Conservation (phyloP, 92 coral and sea anemone genomes). For the Bergia puertoricense region DNA sequence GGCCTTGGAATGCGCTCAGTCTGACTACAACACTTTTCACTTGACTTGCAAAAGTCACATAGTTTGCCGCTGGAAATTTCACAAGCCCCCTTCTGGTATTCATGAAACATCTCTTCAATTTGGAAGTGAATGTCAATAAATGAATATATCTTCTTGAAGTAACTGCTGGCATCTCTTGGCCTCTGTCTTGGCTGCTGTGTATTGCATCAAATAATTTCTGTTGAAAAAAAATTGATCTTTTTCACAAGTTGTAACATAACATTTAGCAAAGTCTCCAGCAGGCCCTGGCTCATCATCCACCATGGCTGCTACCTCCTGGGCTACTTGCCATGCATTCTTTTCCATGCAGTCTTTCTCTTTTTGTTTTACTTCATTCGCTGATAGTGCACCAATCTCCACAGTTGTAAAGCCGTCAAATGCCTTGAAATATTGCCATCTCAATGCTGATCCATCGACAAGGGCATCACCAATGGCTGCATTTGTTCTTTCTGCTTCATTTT, state of each 20-base stretch:
- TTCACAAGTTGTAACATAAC: conserved; percentile 44
- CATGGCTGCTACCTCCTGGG: not conserved
- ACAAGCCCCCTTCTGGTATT: not conserved
- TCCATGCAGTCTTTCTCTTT: not conserved
- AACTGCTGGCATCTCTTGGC: conserved; percentile 27
- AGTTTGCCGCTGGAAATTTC: not conserved
- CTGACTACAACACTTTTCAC: conserved; percentile 26
- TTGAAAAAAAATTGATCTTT: not conserved
- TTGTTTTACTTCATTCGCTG: conserved; percentile 41
- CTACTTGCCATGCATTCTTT: no score
- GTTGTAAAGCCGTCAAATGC: conserved; percentile 19
- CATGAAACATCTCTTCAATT: no score
- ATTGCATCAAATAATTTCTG: conserved; percentile 35
- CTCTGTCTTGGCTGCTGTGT: conserved; percentile 64
- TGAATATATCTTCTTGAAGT: not conserved
- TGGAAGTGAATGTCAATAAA: conserved; percentile 11
- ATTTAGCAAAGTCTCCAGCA: conserved; percentile 10
- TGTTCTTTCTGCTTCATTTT: conserved; percentile 47
- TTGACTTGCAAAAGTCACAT: conserved; percentile 16
- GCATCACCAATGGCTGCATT: conserved; percentile 62
- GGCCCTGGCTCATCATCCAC: conserved; percentile 61
- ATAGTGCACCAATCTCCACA: no score
- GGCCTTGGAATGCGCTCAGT: conserved; percentile 28
- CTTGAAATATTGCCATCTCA: conserved; percentile 54
- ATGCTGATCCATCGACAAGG: conserved; percentile 51